phyloP scores from a whole-genome alignment of 2,797 vertebrate species.

The Poecilia velifera region DNA sequence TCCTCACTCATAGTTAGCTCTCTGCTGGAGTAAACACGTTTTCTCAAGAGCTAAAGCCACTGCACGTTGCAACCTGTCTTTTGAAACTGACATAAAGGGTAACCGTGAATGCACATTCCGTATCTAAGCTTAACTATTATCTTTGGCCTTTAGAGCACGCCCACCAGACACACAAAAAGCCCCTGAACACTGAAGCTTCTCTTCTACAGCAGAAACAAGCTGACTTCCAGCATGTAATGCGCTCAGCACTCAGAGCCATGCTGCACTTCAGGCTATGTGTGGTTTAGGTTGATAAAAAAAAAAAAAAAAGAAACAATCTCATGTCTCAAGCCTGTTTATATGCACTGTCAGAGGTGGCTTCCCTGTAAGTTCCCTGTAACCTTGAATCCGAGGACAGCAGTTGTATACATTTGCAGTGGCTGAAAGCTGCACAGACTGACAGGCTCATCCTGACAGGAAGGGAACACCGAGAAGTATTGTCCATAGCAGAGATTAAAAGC shows the following conservation, averaged over 20 bases:
- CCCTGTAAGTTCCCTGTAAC: constrained; percentile 52
- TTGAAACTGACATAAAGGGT: constrained; percentile 25
- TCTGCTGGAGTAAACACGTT: constrained; percentile 43
- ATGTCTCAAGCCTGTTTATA: constrained; percentile 32
- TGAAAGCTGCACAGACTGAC: constrained; percentile 46
- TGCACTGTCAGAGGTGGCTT: constrained; percentile 35
- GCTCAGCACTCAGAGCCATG: constrained; percentile 25
- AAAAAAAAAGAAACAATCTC: constrained; percentile 22
- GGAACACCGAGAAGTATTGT: constrained; percentile 59
- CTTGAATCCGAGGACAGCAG: constrained; percentile 51
- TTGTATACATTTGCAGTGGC: constrained; percentile 41
- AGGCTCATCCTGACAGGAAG: constrained; percentile 48
- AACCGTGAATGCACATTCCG: constrained; percentile 53
- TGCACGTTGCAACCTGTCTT: constrained; percentile 66
- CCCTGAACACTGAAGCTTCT: constrained; percentile 38
- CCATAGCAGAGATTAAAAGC: constrained; percentile 75
- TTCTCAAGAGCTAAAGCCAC: constrained; percentile 7
- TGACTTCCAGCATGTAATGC: not conserved
- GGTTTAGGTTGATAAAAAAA: constrained; percentile 18
- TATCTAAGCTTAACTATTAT: constrained; percentile 40
- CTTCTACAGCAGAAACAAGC: constrained; percentile 14
- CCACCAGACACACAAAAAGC: constrained; percentile 29
- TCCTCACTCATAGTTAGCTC: not conserved
- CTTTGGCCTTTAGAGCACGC: constrained; percentile 27
- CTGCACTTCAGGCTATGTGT: constrained; percentile 8